A percentile compares a stretch with the other conserved stretches of the same genome.
Evolutionary conservation across 1,140 invertebrate genomes (phyloP).

Genomic region (Hermetia illucens): DNA sequence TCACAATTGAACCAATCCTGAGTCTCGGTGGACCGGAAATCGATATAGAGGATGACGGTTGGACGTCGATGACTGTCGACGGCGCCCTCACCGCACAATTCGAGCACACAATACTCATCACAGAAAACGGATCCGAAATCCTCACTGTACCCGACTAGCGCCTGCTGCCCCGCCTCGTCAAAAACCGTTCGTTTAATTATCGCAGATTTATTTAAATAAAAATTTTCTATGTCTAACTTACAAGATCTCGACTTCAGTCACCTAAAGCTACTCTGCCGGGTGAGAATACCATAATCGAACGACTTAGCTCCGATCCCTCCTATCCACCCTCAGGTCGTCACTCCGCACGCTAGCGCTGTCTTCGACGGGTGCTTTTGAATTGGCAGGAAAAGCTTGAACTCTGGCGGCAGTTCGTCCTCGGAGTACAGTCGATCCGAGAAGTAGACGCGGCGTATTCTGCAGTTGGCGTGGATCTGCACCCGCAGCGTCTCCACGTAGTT

Average conservation of each 20-base stretch:
- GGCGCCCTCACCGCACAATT: conserved; percentile 70
- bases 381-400: conserved; percentile 95
- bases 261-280: no score
- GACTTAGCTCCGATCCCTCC: no score
- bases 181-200: no score
- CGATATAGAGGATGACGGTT: conserved; percentile 65
- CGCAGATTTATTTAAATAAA: no score
- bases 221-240: no score
- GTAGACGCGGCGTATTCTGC: conserved; percentile 92
- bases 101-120: conserved; percentile 85
- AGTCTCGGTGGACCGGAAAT: conserved; percentile 54
- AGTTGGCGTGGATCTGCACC: conserved; percentile 98
- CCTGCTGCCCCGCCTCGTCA: no score
- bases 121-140: conserved; percentile 51
- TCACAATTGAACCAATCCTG: conserved; percentile 87
- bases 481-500: conserved; percentile 98
- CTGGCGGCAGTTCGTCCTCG: conserved; percentile 97
- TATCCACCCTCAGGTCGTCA: no score
- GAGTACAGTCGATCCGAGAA: conserved; percentile 98
- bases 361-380: conserved; percentile 51
- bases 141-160: conserved; percentile 38
- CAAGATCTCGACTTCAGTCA: no score
- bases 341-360: neutral
- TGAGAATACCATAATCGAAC: no score
- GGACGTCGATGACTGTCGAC: conserved; percentile 74